phyloP scores from a whole-genome alignment of 1,140 invertebrate species.

The Aphelenchoides besseyi region DNA sequence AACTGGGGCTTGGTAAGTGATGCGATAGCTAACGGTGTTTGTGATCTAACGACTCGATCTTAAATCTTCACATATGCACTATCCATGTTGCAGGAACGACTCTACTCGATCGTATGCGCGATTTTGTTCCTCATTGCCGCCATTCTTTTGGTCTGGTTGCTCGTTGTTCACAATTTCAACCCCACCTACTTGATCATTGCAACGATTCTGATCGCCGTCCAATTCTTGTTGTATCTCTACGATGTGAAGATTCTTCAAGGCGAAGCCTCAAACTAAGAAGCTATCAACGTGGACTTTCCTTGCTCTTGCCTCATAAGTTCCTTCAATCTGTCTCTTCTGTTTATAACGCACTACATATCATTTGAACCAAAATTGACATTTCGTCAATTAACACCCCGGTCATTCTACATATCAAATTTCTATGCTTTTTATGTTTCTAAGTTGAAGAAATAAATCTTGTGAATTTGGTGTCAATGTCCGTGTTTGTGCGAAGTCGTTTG shows the following conservation, averaged over 20 bases:
- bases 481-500: neutral
- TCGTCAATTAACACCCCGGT: neutral
- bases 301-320: neutral
- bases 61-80: neutral
- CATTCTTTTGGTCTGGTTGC: conserved; percentile 42
- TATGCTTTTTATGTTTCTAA: neutral
- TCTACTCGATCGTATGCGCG: conserved; percentile 35
- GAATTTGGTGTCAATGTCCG: neutral
- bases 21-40: neutral
- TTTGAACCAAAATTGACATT: neutral
- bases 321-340: neutral
- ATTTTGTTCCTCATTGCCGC: conserved; percentile 50
- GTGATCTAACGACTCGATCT: neutral
- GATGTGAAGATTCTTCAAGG: conserved; percentile 20
- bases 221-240: conserved; percentile 22
- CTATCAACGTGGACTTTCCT: neutral
- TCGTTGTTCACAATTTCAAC: conserved; percentile 41
- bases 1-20: conserved; percentile 46
- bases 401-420: neutral
- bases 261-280: conserved; percentile 17
- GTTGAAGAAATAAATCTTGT: too few relatives aligned
- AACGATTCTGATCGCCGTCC: conserved; percentile 19
- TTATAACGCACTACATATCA: neutral
- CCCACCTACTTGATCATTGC: conserved; percentile 33
- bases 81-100: conserved; percentile 33